Conservation (phyloP, 2,797 vertebrate species). For the Sphaeramia orbicularis region DNA sequence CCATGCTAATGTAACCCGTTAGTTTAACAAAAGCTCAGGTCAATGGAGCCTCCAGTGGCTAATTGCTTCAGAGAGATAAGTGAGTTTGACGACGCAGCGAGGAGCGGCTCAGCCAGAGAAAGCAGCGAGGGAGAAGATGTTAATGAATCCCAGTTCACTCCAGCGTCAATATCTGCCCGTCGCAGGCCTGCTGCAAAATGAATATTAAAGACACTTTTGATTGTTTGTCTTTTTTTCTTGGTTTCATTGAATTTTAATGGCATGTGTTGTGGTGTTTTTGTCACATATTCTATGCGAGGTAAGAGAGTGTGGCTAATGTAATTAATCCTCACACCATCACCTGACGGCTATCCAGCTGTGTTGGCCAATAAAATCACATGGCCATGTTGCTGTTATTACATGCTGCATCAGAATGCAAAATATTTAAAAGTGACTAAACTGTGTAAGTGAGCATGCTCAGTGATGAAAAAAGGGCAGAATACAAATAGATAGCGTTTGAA, state of each 20-base stretch:
- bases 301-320: conserved; percentile 72
- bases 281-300: conserved; percentile 67
- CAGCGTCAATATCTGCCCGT: conserved; percentile 78
- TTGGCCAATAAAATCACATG: conserved; percentile 54
- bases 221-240: conserved; percentile 67
- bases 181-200: conserved; percentile 74
- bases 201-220: conserved; percentile 81
- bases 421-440: conserved; percentile 30
- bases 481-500: conserved; percentile 42
- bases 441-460: conserved; percentile 33
- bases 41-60: conserved; percentile 82
- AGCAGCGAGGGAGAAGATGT: conserved; percentile 72
- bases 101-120: conserved; percentile 65
- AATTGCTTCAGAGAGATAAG: conserved; percentile 86
- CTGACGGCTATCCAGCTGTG: conserved; percentile 63
- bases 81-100: conserved; percentile 81
- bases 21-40: conserved; percentile 82
- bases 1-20: conserved; percentile 79
- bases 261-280: conserved; percentile 64
- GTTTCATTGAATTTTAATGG: conserved; percentile 79
- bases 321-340: conserved; percentile 71
- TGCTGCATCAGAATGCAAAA: conserved; percentile 38
- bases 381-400: conserved; percentile 25
- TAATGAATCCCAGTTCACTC: conserved; percentile 80
- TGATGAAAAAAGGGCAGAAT: conserved; percentile 40